Percentiles rank a stretch among this genome's conserved stretches.
Evolutionary conservation across 2,797 vertebrate genomes (phyloP).

Genomic region (Pangasius krempfi): DNA sequence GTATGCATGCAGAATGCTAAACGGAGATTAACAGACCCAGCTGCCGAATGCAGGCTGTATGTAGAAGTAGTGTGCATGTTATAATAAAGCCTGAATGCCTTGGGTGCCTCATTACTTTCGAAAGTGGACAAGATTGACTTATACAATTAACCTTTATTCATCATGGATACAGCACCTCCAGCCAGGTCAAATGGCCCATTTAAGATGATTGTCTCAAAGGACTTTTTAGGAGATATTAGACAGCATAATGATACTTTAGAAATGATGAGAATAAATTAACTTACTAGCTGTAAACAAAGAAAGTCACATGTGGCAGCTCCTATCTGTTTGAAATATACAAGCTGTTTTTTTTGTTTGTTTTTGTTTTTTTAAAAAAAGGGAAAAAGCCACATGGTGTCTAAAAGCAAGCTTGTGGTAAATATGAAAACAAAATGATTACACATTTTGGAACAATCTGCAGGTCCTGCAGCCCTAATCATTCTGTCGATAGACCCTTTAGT

Average conservation of each 20-base stretch:
- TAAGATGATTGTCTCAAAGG: constrained; percentile 67
- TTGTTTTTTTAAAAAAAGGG: constrained; percentile 19
- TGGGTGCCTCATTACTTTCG: constrained; percentile 66
- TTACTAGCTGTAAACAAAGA: background rate
- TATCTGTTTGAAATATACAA: constrained; percentile 17
- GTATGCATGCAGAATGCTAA: constrained; percentile 52
- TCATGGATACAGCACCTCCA: constrained; percentile 68
- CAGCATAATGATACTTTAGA: constrained; percentile 11
- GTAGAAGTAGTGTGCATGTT: constrained; percentile 42
- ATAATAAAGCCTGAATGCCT: constrained; percentile 64
- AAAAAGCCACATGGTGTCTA: constrained; percentile 38
- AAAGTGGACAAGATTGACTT: constrained; percentile 72
- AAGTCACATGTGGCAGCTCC: background rate
- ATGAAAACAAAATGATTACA: constrained; percentile 75
- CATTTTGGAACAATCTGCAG: constrained; percentile 79
- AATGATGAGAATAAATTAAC: constrained; percentile 35
- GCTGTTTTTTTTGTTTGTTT: background rate
- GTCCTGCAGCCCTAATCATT: constrained; percentile 79
- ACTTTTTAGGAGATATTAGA: constrained; percentile 40
- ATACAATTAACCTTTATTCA: constrained; percentile 77
- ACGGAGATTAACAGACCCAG: constrained; percentile 44
- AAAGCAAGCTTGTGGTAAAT: constrained; percentile 69
- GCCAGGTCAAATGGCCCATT: constrained; percentile 71
- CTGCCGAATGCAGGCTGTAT: constrained; percentile 55
- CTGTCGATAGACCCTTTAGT: constrained; percentile 80